Base-by-base conservation (phyloP, 2,113 vertebrate species). In the Stictonetta naevosa region DNA sequence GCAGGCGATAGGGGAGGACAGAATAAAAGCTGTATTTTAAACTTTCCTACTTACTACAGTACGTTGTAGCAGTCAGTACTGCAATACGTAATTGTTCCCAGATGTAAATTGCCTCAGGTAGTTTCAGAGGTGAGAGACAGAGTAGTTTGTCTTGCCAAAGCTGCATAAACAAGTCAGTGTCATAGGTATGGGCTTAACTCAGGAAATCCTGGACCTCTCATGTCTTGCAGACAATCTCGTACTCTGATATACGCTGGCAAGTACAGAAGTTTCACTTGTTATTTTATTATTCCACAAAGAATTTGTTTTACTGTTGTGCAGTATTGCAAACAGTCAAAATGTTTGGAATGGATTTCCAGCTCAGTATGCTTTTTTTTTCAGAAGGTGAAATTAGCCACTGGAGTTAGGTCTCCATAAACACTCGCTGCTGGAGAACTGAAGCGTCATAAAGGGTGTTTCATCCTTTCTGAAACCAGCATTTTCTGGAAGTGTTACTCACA, bases 401-500 rank as follows among this genome's bases (percentile, higher is more conserved):
- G 59, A 76, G 31, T 67, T 76, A 74, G 84, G 25, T 77, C n/a
- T 94, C 55, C 87, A 48, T 58, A 87, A 92, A 92, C 55, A 86
- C 14, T 76, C 58, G 15, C 62, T 85, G 78, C 42, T 83, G 75
- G 40, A 93, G 85, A 93, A 20, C 22, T 1, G 1, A 74, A 77
- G 46, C 0, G 0, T 21, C 36, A n/a, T 63, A 80, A 91, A 96
- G 15, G 29, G 56, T 91, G 73, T 13, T 83, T 16, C 21, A 59
- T 95, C 80, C 40, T 86, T 83, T 94, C 63, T 48, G 59, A 59
- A 36, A 91, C n/a, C 31, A 79, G 62, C 58, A 67, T 85, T 85
- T 95, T 90, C 82, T 92, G 90, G 67, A 93, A 90, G n/a, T 31
- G 56, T 83, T 90, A n/a, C 63, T 86, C 40, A 58, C 28, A 87